Conservation (phyloP, 37 sponge, comb jelly and placozoan species). For the Ianthella basta region DNA sequence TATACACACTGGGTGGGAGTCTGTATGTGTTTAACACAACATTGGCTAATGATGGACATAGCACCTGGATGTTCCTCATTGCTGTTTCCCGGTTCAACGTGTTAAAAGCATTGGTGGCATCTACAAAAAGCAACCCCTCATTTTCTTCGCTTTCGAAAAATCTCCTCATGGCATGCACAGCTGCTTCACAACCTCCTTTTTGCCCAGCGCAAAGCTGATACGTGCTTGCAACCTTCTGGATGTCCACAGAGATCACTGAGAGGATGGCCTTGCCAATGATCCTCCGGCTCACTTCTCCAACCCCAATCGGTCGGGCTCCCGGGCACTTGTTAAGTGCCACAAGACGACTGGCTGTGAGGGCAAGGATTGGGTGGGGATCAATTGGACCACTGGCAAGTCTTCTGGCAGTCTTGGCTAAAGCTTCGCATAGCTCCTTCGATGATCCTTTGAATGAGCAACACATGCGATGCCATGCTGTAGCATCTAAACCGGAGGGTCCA, state of each 20-base stretch:
- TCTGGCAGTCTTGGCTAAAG: background rate
- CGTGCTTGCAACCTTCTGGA: background rate
- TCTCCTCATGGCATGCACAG: background rate
- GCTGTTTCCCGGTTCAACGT: slow-evolving; percentile 40
- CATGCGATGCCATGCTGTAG: slow-evolving; percentile 24
- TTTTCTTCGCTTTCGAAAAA: background rate
- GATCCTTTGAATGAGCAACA: slow-evolving; percentile 13
- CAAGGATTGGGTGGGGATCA: background rate
- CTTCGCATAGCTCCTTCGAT: slow-evolving; percentile 18
- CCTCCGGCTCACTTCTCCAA: background rate
- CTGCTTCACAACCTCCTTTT: background rate
- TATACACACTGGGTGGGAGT: slow-evolving; percentile 13
- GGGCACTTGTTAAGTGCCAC: slow-evolving; percentile 16
- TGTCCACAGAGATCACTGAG: background rate
- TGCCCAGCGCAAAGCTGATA: slow-evolving; percentile 4
- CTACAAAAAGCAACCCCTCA: slow-evolving; percentile 13
- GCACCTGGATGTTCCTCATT: slow-evolving; percentile 30
- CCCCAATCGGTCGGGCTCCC: slow-evolving; percentile 18
- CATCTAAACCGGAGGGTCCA: slow-evolving; percentile 25
- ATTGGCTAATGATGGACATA: slow-evolving; percentile 35
- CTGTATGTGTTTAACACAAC: slow-evolving; percentile 41
- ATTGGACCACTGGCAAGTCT: slow-evolving; percentile 6
- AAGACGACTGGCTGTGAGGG: background rate
- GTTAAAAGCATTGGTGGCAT: slow-evolving; percentile 40
- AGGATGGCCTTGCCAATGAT: slow-evolving; percentile 1